These are phyloP conservation scores for Galeopsomyia nigrocyanea DNA, from an alignment of 2,888 invertebrate species.

Conservation along the genomic window DNA sequence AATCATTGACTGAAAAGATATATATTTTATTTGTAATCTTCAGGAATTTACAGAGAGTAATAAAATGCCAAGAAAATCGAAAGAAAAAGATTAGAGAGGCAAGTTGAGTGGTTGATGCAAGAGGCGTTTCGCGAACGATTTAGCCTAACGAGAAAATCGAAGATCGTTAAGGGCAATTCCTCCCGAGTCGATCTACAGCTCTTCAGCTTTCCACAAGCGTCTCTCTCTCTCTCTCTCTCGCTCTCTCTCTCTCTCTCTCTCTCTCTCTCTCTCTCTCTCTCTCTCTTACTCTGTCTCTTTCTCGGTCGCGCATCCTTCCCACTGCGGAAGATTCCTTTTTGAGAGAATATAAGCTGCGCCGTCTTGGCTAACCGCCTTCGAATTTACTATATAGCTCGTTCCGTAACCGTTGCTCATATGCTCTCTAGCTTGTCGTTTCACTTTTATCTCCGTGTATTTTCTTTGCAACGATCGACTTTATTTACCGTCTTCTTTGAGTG, in stretches of 20 bases:
- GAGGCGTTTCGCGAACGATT: constrained; percentile 58
- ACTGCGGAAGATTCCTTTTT: neutral
- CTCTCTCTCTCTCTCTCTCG: neutral
- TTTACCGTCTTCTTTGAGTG: too few relatives aligned
- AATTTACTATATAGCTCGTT: constrained; percentile 30
- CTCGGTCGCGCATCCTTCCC: constrained; percentile 6
- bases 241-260: constrained; percentile 11
- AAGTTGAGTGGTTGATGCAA: constrained; percentile 53
- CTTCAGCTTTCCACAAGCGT: constrained; percentile 37
- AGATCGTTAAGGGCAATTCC: constrained; percentile 63
- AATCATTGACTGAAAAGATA: too few relatives aligned
- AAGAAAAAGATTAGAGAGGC: constrained; percentile 46
- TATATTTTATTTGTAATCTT: neutral
- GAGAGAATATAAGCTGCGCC: constrained; percentile 18
- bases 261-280: constrained; percentile 12
- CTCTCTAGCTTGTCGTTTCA: constrained; percentile 7
- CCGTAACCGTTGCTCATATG: constrained; percentile 24
- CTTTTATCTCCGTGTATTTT: constrained; percentile 8
- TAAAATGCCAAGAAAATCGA: too few relatives aligned
- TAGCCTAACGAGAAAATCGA: constrained; percentile 63
- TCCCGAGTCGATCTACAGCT: constrained; percentile 51
- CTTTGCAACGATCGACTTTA: too few relatives aligned
- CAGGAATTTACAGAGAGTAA: neutral
- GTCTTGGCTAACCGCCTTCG: constrained; percentile 15
- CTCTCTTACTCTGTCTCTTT: constrained; percentile 14